These are phyloP conservation scores for Apamea anceps DNA, from an alignment of 2,888 invertebrate genomes.

Conservation along the genomic window DNA sequence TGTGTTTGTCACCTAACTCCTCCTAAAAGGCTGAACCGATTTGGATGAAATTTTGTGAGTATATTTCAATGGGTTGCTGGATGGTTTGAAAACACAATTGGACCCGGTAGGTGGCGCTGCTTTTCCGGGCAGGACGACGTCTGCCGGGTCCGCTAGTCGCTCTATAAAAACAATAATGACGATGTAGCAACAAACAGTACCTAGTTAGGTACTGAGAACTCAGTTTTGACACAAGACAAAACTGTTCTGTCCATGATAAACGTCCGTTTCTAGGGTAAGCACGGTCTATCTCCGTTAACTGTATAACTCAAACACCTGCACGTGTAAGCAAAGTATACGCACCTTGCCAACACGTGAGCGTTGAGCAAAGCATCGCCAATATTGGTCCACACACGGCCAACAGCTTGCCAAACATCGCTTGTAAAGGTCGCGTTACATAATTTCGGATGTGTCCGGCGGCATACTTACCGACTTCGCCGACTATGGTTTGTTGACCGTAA, in stretches of 20 bases:
- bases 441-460: conserved; percentile 58
- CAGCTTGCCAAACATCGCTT: conserved; percentile 59
- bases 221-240: not conserved
- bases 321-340: conserved; percentile 18
- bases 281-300: not conserved
- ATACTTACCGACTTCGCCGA: conserved; percentile 53
- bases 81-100: no score
- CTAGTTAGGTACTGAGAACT: not conserved
- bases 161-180: not conserved
- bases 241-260: not conserved
- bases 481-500: conserved; percentile 60
- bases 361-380: conserved; percentile 51
- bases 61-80: no score
- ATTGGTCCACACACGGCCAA: conserved; percentile 61
- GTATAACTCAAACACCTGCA: conserved; percentile 10
- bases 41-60: no score
- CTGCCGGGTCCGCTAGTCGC: no score
- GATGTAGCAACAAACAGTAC: not conserved
- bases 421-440: conserved; percentile 67
- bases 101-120: no score
- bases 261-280: not conserved
- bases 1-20: no score
- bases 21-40: no score
- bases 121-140: no score
- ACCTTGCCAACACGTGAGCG: conserved; percentile 32